Conservation (phyloP, 92 coral and sea anemone species). For the Epizoanthus scotinus region DNA sequence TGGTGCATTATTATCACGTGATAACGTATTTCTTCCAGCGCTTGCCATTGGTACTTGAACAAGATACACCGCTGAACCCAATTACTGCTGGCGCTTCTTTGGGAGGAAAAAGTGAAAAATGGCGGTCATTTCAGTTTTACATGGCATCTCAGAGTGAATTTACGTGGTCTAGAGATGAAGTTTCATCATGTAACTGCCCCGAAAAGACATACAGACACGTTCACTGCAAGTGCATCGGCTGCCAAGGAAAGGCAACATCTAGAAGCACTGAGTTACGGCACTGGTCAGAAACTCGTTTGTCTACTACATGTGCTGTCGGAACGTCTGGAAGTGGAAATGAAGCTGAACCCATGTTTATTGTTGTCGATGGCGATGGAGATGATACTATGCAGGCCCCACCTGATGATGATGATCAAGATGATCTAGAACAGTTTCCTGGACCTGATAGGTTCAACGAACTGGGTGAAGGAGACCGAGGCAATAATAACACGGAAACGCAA, state of each 20-base stretch:
- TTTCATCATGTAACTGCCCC: conserved; percentile 49
- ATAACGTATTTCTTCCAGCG: neutral
- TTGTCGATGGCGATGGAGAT: conserved; percentile 24
- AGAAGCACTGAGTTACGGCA: conserved; percentile 57
- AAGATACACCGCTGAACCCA: conserved; percentile 7
- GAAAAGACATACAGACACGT: conserved; percentile 52
- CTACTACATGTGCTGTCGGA: conserved; percentile 26
- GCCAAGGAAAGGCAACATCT: conserved; percentile 47
- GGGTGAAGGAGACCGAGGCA: neutral
- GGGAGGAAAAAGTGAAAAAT: neutral
- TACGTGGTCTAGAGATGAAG: conserved; percentile 56
- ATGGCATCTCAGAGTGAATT: conserved; percentile 3
- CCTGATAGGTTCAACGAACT: conserved; percentile 18
- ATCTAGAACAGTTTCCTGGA: neutral
- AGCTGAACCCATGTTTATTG: conserved; percentile 27
- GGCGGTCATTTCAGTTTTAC: conserved; percentile 11
- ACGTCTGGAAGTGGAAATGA: conserved; percentile 4
- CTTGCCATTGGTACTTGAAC: neutral
- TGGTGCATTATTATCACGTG: neutral
- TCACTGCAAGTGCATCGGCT: conserved; percentile 51
- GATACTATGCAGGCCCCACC: neutral
- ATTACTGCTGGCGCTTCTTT: neutral
- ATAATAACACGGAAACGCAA: conserved; percentile 3
- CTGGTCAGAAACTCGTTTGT: conserved; percentile 41
- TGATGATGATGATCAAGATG: neutral